A percentile compares a stretch with the other conserved stretches of the same genome.
Conservation (phyloP, 2,888 invertebrate genomes). For the Meandrusa payeni region DNA sequence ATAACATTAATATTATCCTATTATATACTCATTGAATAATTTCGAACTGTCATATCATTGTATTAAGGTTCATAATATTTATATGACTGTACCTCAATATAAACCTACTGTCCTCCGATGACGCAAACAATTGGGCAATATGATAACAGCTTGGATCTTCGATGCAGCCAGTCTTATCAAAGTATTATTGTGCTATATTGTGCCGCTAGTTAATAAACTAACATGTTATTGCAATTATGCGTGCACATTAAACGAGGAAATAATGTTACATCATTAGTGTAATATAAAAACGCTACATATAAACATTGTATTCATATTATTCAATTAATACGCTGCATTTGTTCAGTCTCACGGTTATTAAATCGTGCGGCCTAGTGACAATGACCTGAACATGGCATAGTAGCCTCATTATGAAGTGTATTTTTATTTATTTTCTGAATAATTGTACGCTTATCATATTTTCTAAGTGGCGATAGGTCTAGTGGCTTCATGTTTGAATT, state of each 20-base stretch:
- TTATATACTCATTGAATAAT: too few relatives aligned
- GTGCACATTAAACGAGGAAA: slow-evolving; percentile 12
- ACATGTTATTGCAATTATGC: slow-evolving; percentile 23
- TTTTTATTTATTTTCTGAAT: too few relatives aligned
- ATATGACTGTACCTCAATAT: too few relatives aligned
- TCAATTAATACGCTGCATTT: not conserved
- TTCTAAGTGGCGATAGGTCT: too few relatives aligned
- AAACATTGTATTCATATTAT: slow-evolving; percentile 3
- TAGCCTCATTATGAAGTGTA: too few relatives aligned
- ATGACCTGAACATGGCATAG: slow-evolving; percentile 4
- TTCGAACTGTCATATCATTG: not conserved
- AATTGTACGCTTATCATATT: too few relatives aligned
- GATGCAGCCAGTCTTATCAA: slow-evolving; percentile 32
- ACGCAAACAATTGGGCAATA: slow-evolving; percentile 20
- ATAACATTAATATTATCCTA: too few relatives aligned
- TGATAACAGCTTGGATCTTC: slow-evolving; percentile 37
- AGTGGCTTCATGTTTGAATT: too few relatives aligned
- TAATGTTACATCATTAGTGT: slow-evolving; percentile 2
- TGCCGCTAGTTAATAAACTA: slow-evolving; percentile 7
- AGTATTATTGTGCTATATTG: slow-evolving; percentile 23
- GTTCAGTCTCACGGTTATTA: slow-evolving; percentile 11
- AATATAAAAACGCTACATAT: not conserved
- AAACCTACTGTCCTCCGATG: not conserved
- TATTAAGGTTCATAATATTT: not conserved
- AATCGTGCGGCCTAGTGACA: slow-evolving; percentile 2